Percentiles rank a stretch among this genome's conserved stretches.
Conservation (phyloP, 2,888 invertebrate genomes). For the Tolmerus cingulatus region DNA sequence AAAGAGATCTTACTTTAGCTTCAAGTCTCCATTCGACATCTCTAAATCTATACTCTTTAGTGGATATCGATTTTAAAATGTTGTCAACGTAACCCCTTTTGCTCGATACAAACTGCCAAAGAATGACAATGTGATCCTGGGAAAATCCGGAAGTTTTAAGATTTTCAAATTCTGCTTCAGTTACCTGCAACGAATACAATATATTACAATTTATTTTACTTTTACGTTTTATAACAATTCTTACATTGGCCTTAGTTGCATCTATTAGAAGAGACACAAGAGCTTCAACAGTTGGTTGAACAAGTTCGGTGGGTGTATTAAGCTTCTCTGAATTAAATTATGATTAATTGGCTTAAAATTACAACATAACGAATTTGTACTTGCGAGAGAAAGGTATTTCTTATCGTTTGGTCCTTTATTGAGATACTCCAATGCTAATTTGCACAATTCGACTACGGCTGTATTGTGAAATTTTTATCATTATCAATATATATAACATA, state of each 20-base stretch:
- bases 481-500: background rate
- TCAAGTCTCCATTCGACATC: constrained; percentile 75
- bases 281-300: constrained; percentile 72
- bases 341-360: background rate
- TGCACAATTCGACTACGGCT: constrained; percentile 72
- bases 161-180: constrained; percentile 53
- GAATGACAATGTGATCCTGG: constrained; percentile 56
- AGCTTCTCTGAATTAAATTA: constrained; percentile 62
- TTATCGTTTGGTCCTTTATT: constrained; percentile 69
- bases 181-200: constrained; percentile 41
- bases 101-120: constrained; percentile 59
- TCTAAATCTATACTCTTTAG: constrained; percentile 59
- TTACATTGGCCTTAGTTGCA: constrained; percentile 74
- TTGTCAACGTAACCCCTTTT: constrained; percentile 59
- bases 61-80: constrained; percentile 59
- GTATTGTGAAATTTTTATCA: background rate
- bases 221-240: constrained; percentile 50
- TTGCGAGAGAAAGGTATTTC: constrained; percentile 66
- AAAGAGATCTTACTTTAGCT: constrained; percentile 55
- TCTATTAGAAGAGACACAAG: constrained; percentile 77
- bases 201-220: background rate
- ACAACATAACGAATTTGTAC: constrained; percentile 33
- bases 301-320: constrained; percentile 63
- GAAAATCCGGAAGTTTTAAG: constrained; percentile 54
- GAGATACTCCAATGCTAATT: constrained; percentile 69